phyloP scores from a whole-genome alignment of 2,113 vertebrate genomes.

The Platichthys flesus region DNA sequence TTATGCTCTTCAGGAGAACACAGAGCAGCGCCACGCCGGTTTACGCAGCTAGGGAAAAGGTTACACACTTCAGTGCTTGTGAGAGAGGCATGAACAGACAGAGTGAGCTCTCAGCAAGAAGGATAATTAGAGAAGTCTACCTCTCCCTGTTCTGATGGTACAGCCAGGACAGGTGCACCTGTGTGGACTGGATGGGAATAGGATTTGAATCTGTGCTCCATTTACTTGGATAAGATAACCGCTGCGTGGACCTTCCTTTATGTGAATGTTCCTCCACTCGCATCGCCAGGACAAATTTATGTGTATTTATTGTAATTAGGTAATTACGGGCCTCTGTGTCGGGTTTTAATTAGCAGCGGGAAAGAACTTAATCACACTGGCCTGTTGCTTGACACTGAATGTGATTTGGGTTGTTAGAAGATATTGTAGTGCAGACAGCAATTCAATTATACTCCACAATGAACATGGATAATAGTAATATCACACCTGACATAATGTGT shows the following conservation, averaged over 20 bases:
- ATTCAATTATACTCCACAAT: slow-evolving; percentile 53
- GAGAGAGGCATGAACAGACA: slow-evolving; percentile 54
- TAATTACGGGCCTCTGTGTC: slow-evolving; percentile 38
- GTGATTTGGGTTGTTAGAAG: slow-evolving; percentile 51
- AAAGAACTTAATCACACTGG: slow-evolving; percentile 52
- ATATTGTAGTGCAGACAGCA: slow-evolving; percentile 30
- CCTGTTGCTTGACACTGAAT: slow-evolving; percentile 39
- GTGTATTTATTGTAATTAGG: slow-evolving; percentile 48
- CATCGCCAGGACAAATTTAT: slow-evolving; percentile 24
- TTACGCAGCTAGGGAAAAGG: slow-evolving; percentile 70
- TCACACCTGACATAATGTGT: not conserved
- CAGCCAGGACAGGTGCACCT: slow-evolving; percentile 9
- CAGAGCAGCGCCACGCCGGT: slow-evolving; percentile 57
- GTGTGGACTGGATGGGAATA: slow-evolving; percentile 29
- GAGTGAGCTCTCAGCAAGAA: slow-evolving; percentile 48
- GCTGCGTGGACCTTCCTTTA: not conserved
- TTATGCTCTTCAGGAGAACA: slow-evolving; percentile 70
- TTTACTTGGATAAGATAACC: slow-evolving; percentile 3
- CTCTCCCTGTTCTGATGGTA: slow-evolving; percentile 31
- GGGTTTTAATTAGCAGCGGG: slow-evolving; percentile 56
- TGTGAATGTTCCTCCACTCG: not conserved
- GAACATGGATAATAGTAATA: slow-evolving; percentile 32
- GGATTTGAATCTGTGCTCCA: slow-evolving; percentile 18
- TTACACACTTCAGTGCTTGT: slow-evolving; percentile 61
- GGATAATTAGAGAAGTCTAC: slow-evolving; percentile 53